A percentile compares a stretch with the other conserved stretches of the same genome.
phyloP scores from a whole-genome alignment of 2,113 vertebrate species.

The Emydocephalus ijimae region DNA sequence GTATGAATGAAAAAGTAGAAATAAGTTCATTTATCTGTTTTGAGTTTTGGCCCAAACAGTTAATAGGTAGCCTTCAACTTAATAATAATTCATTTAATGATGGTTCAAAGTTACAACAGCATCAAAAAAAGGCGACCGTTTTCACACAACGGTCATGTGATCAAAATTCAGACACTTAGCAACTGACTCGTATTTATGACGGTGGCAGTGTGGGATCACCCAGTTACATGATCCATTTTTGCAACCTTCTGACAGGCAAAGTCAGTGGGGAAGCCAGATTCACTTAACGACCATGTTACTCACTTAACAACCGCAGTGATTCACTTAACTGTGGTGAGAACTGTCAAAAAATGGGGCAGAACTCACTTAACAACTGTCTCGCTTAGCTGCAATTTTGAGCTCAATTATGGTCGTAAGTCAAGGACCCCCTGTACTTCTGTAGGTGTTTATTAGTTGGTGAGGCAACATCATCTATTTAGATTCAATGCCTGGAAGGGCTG shows the following conservation, averaged over 20 bases:
- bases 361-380: too few species aligned
- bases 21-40: background rate
- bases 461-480: background rate
- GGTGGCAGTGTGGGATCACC: background rate
- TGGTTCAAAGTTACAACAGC: background rate
- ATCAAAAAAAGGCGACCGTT: background rate
- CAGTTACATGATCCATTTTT: background rate
- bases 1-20: background rate
- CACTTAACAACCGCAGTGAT: too few species aligned
- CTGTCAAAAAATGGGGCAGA: too few species aligned
- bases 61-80: background rate
- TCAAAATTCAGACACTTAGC: background rate
- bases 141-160: background rate
- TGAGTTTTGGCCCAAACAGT: background rate
- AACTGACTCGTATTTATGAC: background rate
- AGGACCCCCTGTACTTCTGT: background rate
- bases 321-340: too few species aligned
- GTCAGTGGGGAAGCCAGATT: too few species aligned
- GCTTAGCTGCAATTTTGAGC: too few species aligned
- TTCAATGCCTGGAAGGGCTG: background rate
- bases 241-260: too few species aligned
- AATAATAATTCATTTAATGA: background rate
- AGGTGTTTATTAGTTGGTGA: background rate
- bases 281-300: too few species aligned
- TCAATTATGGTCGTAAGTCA: background rate